Evolutionary conservation across 2,888 invertebrate species (phyloP), one percentile per base, ranked within the genome.

Genomic region (Shargacucullia verbasci): DNA sequence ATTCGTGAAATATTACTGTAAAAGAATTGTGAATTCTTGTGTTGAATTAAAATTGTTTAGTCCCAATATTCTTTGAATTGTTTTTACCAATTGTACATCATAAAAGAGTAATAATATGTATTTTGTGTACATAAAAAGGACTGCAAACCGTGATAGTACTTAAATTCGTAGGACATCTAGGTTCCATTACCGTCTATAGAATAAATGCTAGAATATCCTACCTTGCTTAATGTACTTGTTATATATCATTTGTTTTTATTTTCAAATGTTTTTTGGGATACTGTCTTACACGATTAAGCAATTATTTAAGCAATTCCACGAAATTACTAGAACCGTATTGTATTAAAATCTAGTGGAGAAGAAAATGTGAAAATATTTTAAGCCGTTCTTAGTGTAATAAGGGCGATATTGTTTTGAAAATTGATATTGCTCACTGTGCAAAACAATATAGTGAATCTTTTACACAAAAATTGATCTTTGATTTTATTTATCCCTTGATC

Each of bases 381-480:
- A 88, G 86, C 80, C 70, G 80, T 77, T 73, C 62, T 54, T 58
- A 55, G 85, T 90, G 88, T 88, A 87, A 87, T 73, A 58, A 78
- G 79, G 82, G 75, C 89, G 78, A 88, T 91, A 90, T 92, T 91
- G 91, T 92, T 90, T 92, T 92, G 88, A 86, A 86, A 20, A 84
- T 84, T 86, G 68, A 81, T 81, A 79, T 76, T 81, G 81, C 74
- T 82, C 80, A 78, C 67, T 88, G 84, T 88, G 87, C 91, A 90
- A 90, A 91, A 90, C 92, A 92, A 92, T 92, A 92, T 88, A 92
- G 91, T 90, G 86, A 86, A 83, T 87, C 85, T 88, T 90, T 90
- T 91, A 89, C 91, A 89, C 88, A 82, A 81, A 62, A 1, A 70
- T 66, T 66, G 62, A 70, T 82, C 70, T 89, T 87, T 88, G 78